Conservation (phyloP, 2,888 invertebrate species). For the Lacanobia oleracea region DNA sequence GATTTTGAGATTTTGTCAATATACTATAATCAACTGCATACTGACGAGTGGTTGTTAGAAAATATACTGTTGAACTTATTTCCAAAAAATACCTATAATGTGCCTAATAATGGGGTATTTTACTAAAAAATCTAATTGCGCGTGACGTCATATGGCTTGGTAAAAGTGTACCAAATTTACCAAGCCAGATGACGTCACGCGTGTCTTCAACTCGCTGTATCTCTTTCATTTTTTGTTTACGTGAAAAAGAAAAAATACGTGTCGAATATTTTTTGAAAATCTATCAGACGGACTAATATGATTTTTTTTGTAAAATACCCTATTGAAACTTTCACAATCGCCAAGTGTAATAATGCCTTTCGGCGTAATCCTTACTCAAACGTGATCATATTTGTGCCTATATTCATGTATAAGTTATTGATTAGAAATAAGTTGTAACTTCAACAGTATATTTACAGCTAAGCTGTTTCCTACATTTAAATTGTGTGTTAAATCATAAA, state of each 20-base stretch:
- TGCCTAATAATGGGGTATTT: constrained; percentile 18
- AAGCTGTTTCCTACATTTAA: constrained; percentile 20
- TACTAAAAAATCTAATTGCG: too few species aligned
- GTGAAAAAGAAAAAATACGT: too few species aligned
- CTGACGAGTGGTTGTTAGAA: constrained; percentile 47
- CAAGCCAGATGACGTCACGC: too few species aligned
- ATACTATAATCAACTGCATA: constrained; percentile 41
- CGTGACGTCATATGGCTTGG: too few species aligned
- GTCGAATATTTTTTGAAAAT: too few species aligned
- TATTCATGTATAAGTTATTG: background rate
- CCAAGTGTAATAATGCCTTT: constrained; percentile 14
- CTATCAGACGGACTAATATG: too few species aligned
- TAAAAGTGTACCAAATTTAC: too few species aligned
- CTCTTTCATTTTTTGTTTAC: too few species aligned
- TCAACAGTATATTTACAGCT: constrained; percentile 44
- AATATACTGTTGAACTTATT: constrained; percentile 43
- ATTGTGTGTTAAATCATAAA: constrained; percentile 19
- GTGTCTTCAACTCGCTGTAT: too few species aligned
- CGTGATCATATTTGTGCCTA: constrained; percentile 32
- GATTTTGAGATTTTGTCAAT: constrained; percentile 38
- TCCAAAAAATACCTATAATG: background rate
- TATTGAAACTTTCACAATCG: background rate
- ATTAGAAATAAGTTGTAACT: constrained; percentile 11
- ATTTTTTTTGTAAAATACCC: too few species aligned
- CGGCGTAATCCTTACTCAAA: background rate